Conservation (phyloP, 2,797 vertebrate species). For the Sebastes cheni region DNA sequence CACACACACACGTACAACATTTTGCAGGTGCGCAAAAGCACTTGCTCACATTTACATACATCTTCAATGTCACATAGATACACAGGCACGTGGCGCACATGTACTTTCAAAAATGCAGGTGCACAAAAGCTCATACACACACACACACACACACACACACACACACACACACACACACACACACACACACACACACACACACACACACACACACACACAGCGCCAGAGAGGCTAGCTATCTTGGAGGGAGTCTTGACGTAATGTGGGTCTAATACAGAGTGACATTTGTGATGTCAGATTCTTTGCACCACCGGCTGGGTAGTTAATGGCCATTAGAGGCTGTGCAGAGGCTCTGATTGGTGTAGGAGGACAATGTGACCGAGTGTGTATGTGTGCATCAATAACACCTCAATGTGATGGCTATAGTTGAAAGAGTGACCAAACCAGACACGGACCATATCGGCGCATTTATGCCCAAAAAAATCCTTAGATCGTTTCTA, state of each 20-base stretch:
- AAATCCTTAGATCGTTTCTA: constrained; percentile 14
- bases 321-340: constrained; percentile 77
- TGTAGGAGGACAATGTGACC: constrained; percentile 58
- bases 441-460: constrained; percentile 28
- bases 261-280: constrained; percentile 68
- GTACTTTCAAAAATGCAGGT: background rate
- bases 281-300: constrained; percentile 80
- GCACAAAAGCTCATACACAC: background rate
- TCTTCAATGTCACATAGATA: background rate
- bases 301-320: constrained; percentile 78
- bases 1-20: background rate
- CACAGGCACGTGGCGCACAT: background rate
- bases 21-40: background rate
- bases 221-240: constrained; percentile 41
- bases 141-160: background rate
- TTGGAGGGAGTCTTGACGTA: constrained; percentile 60
- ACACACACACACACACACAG: constrained; percentile 9
- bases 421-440: constrained; percentile 24
- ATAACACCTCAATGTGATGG: constrained; percentile 27
- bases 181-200: constrained; percentile 2
- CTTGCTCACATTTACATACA: background rate
- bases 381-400: constrained; percentile 19
- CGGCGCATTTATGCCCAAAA: constrained; percentile 19
- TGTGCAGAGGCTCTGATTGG: constrained; percentile 54
- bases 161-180: background rate